A percentile compares a stretch with the other conserved stretches of the same genome.
Conservation (phyloP, 2,888 invertebrate genomes). For the Dryocosmus kuriphilus region DNA sequence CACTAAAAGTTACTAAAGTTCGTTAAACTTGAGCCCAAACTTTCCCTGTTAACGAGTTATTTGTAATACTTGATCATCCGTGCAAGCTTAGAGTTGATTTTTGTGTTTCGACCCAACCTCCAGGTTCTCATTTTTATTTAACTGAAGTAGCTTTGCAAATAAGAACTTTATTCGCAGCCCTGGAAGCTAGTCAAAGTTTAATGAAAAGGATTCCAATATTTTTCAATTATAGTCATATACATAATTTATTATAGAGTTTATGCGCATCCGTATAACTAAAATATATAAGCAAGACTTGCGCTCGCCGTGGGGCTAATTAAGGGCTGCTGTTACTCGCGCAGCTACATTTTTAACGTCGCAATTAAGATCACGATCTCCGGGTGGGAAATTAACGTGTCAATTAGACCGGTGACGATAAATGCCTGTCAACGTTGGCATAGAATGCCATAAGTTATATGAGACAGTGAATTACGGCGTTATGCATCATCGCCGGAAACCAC, state of each 20-base stretch:
- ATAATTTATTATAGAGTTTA: constrained; percentile 1
- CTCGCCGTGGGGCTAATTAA: constrained; percentile 56
- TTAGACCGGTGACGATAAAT: constrained; percentile 70
- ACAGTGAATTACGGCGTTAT: constrained; percentile 69
- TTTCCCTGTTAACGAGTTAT: constrained; percentile 55
- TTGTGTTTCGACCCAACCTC: constrained; percentile 43
- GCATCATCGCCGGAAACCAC: constrained; percentile 61
- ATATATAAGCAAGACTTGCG: constrained; percentile 6
- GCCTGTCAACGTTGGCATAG: constrained; percentile 67
- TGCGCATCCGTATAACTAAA: not conserved
- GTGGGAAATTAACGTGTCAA: constrained; percentile 72
- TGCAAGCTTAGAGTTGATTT: constrained; percentile 51
- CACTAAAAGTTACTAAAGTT: constrained; percentile 36
- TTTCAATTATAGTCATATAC: constrained; percentile 49
- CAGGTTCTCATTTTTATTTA: constrained; percentile 62
- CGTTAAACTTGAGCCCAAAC: constrained; percentile 50
- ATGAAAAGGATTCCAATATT: constrained; percentile 64
- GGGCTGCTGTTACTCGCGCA: constrained; percentile 44
- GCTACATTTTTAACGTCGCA: constrained; percentile 58
- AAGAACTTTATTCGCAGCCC: constrained; percentile 25
- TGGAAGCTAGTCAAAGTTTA: constrained; percentile 59
- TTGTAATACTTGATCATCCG: constrained; percentile 60
- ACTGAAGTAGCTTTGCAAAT: constrained; percentile 50
- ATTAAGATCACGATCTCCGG: constrained; percentile 62
- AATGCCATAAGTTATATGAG: constrained; percentile 62